Percentiles rank a stretch among this genome's conserved stretches.
These are phyloP conservation scores for Lasioglossum vierecki DNA, from an alignment of 2,888 invertebrate species.

Conservation along the genomic window DNA sequence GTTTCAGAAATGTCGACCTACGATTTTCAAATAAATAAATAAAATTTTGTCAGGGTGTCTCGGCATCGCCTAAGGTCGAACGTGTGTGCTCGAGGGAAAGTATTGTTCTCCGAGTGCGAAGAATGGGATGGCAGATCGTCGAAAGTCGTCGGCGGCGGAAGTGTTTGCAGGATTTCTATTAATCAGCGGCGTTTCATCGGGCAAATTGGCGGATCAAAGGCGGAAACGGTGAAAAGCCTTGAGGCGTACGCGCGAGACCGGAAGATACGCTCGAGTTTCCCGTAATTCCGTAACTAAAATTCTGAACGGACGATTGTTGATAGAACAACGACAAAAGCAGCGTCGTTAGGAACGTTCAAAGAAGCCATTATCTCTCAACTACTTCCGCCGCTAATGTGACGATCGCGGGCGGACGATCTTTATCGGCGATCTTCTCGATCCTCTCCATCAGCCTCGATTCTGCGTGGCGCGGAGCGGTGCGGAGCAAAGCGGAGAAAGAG, in stretches of 20 bases:
- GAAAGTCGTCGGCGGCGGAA: background rate
- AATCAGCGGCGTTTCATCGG: constrained; percentile 20
- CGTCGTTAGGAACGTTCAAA: constrained; percentile 63
- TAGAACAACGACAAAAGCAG: constrained; percentile 54
- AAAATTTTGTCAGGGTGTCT: background rate
- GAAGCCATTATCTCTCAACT: constrained; percentile 69
- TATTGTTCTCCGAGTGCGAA: background rate
- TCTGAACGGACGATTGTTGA: constrained; percentile 53
- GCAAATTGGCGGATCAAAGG: constrained; percentile 7
- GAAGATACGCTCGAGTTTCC: constrained; percentile 62
- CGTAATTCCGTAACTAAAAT: constrained; percentile 48
- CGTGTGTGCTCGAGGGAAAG: background rate
- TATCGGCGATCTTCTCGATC: constrained; percentile 67
- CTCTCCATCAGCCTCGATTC: constrained; percentile 48
- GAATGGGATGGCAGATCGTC: background rate
- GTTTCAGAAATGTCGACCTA: background rate
- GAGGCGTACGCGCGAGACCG: constrained; percentile 39
- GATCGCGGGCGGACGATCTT: constrained; percentile 68
- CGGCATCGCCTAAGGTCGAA: background rate
- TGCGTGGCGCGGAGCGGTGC: background rate
- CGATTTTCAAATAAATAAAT: background rate
- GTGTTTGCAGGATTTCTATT: background rate
- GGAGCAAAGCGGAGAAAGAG: background rate
- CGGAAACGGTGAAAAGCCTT: constrained; percentile 22
- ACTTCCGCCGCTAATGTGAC: constrained; percentile 70